Evolutionary conservation across 2,797 vertebrate species (phyloP).

Genomic region (Notoglanidium macrostoma): DNA sequence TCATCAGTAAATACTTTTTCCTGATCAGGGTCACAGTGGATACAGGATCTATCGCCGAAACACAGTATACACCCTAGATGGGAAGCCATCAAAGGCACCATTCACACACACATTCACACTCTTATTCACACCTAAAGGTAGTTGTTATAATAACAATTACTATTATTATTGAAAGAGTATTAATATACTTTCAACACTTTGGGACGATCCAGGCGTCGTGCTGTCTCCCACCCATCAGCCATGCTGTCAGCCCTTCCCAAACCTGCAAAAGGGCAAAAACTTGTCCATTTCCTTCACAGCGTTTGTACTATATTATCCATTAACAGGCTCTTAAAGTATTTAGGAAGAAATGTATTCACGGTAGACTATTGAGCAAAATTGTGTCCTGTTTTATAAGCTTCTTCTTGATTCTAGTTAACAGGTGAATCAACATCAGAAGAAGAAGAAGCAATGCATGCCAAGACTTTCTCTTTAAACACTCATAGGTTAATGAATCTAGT

Average conservation of each 20-base stretch:
- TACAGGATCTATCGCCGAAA: background rate
- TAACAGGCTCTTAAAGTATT: conserved; percentile 8
- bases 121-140: background rate
- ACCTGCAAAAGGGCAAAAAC: conserved; percentile 58
- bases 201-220: conserved; percentile 80
- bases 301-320: background rate
- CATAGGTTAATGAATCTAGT: conserved; percentile 5
- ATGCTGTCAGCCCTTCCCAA: conserved; percentile 72
- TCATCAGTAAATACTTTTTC: background rate
- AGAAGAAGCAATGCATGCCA: background rate
- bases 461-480: background rate
- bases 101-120: background rate
- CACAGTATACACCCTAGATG: background rate
- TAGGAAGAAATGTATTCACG: background rate
- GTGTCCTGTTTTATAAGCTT: too few relatives aligned
- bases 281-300: background rate
- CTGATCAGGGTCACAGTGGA: background rate
- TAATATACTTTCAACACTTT: conserved; percentile 73
- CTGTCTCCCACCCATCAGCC: conserved; percentile 85
- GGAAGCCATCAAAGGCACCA: background rate
- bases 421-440: background rate
- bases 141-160: too few relatives aligned
- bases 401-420: background rate
- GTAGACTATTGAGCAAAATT: background rate
- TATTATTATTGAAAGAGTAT: background rate